A percentile compares a stretch with the other conserved stretches of the same genome.
phyloP scores from a whole-genome alignment of 2,888 invertebrate genomes.

The Drosophila quasianomalipes region DNA sequence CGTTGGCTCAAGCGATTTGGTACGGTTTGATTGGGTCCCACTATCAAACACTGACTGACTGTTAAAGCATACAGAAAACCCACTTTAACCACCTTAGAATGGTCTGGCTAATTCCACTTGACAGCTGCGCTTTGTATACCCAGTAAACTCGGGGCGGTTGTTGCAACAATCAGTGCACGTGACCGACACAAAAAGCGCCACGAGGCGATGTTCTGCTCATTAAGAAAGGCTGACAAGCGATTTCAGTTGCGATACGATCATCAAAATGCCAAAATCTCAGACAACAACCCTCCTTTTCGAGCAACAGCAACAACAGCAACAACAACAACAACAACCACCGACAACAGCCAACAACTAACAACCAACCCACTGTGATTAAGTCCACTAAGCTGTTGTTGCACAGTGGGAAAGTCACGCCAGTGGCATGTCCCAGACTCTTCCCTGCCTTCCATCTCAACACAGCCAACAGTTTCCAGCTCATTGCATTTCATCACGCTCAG shows the following conservation, averaged over 20 bases:
- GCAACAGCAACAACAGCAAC: constrained; percentile 5
- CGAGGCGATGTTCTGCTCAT: constrained; percentile 75
- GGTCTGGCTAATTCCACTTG: constrained; percentile 57
- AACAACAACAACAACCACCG: constrained; percentile 1
- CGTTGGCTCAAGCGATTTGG: constrained; percentile 66
- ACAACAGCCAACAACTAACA: constrained; percentile 2
- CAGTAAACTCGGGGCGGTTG: constrained; percentile 9
- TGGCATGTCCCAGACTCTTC: constrained; percentile 43
- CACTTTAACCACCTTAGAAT: constrained; percentile 52
- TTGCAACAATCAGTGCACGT: constrained; percentile 68
- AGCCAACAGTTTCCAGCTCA: constrained; percentile 57
- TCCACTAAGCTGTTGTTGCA: constrained; percentile 56
- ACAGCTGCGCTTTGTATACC: constrained; percentile 53
- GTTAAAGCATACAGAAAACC: not conserved
- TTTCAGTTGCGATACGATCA: constrained; percentile 72
- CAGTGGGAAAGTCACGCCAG: constrained; percentile 64
- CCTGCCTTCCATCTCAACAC: constrained; percentile 16
- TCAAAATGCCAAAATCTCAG: constrained; percentile 41
- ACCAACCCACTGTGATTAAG: constrained; percentile 35
- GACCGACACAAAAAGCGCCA: constrained; percentile 61
- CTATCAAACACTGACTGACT: not conserved
- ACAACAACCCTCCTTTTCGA: constrained; percentile 30
- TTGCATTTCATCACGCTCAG: constrained; percentile 47
- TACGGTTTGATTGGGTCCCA: constrained; percentile 63
- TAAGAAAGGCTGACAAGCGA: constrained; percentile 75